Conservation (phyloP, 2,888 invertebrate species). For the Marasmarcha lunaedactyla region DNA sequence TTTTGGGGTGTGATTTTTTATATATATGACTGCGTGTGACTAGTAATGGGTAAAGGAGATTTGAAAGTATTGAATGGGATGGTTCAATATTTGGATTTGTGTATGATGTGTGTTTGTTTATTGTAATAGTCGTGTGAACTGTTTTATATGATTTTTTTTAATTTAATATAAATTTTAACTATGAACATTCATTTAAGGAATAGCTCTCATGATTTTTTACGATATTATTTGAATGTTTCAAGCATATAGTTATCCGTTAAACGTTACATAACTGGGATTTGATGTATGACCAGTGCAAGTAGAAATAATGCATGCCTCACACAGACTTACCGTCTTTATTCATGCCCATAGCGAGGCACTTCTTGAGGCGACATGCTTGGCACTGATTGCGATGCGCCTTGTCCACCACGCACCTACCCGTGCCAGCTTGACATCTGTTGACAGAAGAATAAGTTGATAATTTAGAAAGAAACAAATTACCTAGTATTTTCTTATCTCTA, state of each 20-base stretch:
- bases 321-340: slow-evolving; percentile 99
- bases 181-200: too few relatives aligned
- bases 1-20: too few relatives aligned
- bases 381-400: slow-evolving; percentile 99
- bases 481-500: too few relatives aligned
- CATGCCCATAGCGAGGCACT: slow-evolving; percentile 99
- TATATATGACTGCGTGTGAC: too few relatives aligned
- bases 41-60: slow-evolving; percentile 7
- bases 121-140: slow-evolving; percentile 7
- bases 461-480: slow-evolving; percentile 3
- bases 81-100: slow-evolving; percentile 37
- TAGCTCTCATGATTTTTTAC: too few relatives aligned
- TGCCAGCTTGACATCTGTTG: slow-evolving; percentile 97
- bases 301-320: too few relatives aligned
- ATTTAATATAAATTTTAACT: too few relatives aligned
- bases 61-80: slow-evolving; percentile 25
- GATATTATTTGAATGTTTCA: too few relatives aligned
- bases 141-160: slow-evolving; percentile 2
- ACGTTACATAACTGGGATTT: too few relatives aligned
- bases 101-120: slow-evolving; percentile 21
- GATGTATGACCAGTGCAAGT: too few relatives aligned
- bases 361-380: slow-evolving; percentile 97
- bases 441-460: too few relatives aligned
- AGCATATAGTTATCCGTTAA: too few relatives aligned
- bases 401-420: slow-evolving; percentile 96